Evolutionary conservation across 2,113 vertebrate species (phyloP), one percentile per base, ranked within the genome.

Genomic region (Hypanus sabinus): DNA sequence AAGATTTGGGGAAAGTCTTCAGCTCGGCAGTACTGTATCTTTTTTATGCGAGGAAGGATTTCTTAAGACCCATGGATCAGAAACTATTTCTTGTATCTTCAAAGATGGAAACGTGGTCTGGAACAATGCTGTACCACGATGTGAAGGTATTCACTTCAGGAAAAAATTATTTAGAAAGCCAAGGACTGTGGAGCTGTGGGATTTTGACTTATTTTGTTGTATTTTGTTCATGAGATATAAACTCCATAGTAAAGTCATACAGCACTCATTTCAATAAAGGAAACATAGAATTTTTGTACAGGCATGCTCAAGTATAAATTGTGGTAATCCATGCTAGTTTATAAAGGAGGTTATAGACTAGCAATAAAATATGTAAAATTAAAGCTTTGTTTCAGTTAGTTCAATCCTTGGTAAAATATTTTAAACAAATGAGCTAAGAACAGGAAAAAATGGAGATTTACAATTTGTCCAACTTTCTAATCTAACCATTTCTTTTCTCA

Each of bases 1-100:
- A 94, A 97, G 99, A 0, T 99, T 99, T 5, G 98, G 99, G 0
- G 98, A 99, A 94, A 99, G 97, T 95, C 98, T 99, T 0, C 98
- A 99, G 95, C 97, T 99, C 14, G 99, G 99, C 81, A 99, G 98
- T 94, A 99, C 99, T 0, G 98, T 99, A 95, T 99, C 98, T 7
- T 99, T 99, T 96, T 96, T 99, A 3, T 99, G 99, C 0, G 98
- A 99, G 0, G 98, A 99, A 94, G 99, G 99, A 38, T 99, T 99
- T 94, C 97, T 99, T 0, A 97, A 98, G 95, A 99, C 98, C 0
- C 98, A 99, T 0, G 99, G 99, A 94, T 98, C 98, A 0, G 98
- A 99, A 95, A 99, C 97, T 55, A 95, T 99, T 95, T 98, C 99
- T 94, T 99, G 99, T 94, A 97, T 99, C 94, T 96, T 99, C 94